Percentiles rank a stretch among this genome's conserved stretches.
Conservation (phyloP, 2,113 vertebrate species). For the Triplophysa dalaica region DNA sequence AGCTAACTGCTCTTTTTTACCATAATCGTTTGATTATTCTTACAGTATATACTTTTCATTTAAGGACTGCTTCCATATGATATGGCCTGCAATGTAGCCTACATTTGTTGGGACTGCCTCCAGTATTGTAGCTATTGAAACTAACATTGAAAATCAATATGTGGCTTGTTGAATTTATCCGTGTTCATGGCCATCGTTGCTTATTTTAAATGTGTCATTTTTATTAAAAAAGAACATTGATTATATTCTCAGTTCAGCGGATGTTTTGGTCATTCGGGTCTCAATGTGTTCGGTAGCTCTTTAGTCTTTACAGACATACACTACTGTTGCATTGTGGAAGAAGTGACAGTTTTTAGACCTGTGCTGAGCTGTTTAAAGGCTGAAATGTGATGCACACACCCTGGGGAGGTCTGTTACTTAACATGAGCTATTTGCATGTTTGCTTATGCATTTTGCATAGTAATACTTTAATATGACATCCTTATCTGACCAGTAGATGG, state of each 20-base stretch:
- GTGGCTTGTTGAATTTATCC: slow-evolving; percentile 15
- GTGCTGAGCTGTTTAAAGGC: slow-evolving; percentile 36
- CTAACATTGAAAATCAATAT: slow-evolving; percentile 42
- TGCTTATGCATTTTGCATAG: slow-evolving; percentile 61
- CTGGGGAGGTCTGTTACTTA: slow-evolving; percentile 48
- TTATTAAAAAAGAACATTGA: neutral
- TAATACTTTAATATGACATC: slow-evolving; percentile 33
- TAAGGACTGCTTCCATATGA: slow-evolving; percentile 53
- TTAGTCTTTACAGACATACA: neutral
- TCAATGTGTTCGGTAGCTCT: slow-evolving; percentile 1
- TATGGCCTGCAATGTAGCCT: slow-evolving; percentile 48
- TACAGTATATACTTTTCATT: slow-evolving; percentile 45
- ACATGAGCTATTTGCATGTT: slow-evolving; percentile 62
- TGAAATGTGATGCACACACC: slow-evolving; percentile 32
- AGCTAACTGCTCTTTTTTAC: slow-evolving; percentile 67
- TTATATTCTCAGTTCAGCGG: neutral
- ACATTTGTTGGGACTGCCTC: slow-evolving; percentile 68
- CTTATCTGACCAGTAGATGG: slow-evolving; percentile 70
- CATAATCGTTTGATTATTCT: slow-evolving; percentile 64
- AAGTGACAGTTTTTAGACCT: neutral
- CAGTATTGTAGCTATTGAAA: slow-evolving; percentile 70
- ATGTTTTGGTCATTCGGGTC: slow-evolving; percentile 10
- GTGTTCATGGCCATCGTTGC: neutral
- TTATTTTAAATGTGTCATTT: neutral
- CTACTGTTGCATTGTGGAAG: no score